Conservation (phyloP, 2,113 vertebrate genomes). For the Campylomormyrus tamandua region DNA sequence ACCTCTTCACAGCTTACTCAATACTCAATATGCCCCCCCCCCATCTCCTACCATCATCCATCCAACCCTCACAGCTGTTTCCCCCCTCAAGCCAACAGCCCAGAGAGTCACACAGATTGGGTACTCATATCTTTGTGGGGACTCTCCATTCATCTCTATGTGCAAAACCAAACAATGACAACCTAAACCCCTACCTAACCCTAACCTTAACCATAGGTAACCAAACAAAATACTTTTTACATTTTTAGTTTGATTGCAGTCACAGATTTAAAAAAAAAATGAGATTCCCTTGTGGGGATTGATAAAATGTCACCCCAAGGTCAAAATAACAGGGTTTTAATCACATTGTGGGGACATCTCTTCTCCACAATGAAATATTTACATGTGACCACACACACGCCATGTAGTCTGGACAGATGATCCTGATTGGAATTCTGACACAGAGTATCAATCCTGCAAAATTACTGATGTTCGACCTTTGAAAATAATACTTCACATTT, state of each 20-base stretch:
- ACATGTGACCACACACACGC: not conserved
- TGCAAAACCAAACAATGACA: not conserved
- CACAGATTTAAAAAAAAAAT: not conserved
- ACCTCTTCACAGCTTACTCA: conserved; percentile 17
- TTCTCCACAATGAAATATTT: not conserved
- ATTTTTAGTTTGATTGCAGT: not conserved
- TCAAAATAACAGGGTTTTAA: not conserved
- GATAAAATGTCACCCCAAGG: not conserved
- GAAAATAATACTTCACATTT: not conserved
- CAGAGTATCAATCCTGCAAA: not conserved
- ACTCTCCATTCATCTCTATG: not conserved
- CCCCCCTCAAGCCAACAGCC: conserved; percentile 48
- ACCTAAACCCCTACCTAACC: not conserved
- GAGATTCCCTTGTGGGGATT: not conserved
- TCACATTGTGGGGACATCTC: not conserved
- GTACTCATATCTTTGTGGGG: not conserved
- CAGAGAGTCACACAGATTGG: conserved; percentile 22
- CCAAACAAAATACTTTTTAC: not conserved
- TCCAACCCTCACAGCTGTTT: conserved; percentile 29
- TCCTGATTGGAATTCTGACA: not conserved
- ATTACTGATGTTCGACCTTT: not conserved
- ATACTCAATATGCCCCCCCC: not conserved
- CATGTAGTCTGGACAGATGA: not conserved
- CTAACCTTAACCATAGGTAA: not conserved
- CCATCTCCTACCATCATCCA: not conserved